Base-by-base conservation (phyloP, 1,140 invertebrate species). In the Brachionus paranguensis region DNA sequence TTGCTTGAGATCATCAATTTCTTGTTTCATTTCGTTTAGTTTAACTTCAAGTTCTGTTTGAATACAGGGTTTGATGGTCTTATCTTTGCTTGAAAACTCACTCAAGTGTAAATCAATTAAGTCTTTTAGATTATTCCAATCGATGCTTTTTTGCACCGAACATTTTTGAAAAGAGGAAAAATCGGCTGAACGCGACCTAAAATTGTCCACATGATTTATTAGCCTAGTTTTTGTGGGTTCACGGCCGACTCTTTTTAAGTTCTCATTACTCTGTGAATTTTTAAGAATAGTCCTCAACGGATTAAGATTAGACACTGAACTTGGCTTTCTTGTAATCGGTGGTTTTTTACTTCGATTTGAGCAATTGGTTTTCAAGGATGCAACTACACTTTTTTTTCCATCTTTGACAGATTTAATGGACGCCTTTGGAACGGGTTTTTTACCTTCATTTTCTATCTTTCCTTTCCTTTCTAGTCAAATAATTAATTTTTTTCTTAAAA, bases 51-150 rank as follows among this genome's bases (percentile, higher is more conserved):
- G 68, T 20, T 47, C 68, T 7, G 41, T 41, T 72, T 72, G 68
- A 43, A 72, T 20, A 20, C 14, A 72, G 10, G 29, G 68, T 8
- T 37, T 20, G 7, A 43, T n/a, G 3, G 14, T 10, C 14, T 20
- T 41, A 17, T 45, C 33, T 17, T 72, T 29, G 10, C 12, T 41
- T 14, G 65, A 41, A 33, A 33, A 41, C 29, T 68, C 43, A 11
- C n/a, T 43, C 17, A 72, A 72, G 24, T 72, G 68, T 43, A 72
- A 72, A 72, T 72, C 10, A 43, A 72, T 72, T n/a, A 72, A 72
- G 33, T 43, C 17, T 72, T 72, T 37, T 24, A 72, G 33, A 72
- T 43, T 33, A 43, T 72, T 72, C 68, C 68, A 72, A 43, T 72
- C 41, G 3, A 72, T 17, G 17, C 41, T 72, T 11, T 72, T 72